A percentile compares a stretch with the other conserved stretches of the same genome.
These are phyloP conservation scores for Varanus salvator DNA, from an alignment of 2,113 vertebrate genomes.

Conservation along the genomic window DNA sequence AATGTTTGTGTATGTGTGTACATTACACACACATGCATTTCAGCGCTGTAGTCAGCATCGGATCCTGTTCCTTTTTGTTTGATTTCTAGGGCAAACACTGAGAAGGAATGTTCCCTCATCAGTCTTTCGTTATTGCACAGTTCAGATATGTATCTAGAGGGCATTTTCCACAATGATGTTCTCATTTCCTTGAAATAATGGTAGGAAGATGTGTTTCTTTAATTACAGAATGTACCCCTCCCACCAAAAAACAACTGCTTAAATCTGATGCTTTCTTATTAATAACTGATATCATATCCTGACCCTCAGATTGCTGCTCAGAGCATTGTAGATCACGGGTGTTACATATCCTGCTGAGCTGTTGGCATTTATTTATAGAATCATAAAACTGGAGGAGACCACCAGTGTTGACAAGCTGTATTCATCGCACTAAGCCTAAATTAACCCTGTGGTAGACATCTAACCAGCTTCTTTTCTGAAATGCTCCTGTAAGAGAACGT, in stretches of 20 bases:
- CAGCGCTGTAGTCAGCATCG: background rate
- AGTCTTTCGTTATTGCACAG: background rate
- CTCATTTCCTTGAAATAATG: slow-evolving; percentile 40
- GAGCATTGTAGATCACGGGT: slow-evolving; percentile 29
- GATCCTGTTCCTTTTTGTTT: slow-evolving; percentile 48
- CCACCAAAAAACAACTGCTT: slow-evolving; percentile 9
- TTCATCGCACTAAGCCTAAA: background rate
- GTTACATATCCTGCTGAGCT: slow-evolving; percentile 17
- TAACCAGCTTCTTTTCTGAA: background rate
- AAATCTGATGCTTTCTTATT: slow-evolving; percentile 6
- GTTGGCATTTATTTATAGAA: slow-evolving; percentile 11
- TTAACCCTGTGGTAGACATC: background rate
- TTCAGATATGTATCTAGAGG: slow-evolving; percentile 36
- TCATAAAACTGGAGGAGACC: background rate
- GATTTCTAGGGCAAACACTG: slow-evolving; percentile 28
- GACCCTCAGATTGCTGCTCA: slow-evolving; percentile 13
- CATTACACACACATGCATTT: slow-evolving; percentile 27
- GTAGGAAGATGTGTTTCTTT: slow-evolving; percentile 31
- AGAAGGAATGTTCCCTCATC: slow-evolving; percentile 17
- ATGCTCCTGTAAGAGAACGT: background rate
- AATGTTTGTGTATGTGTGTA: slow-evolving; percentile 23
- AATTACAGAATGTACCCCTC: slow-evolving; percentile 46
- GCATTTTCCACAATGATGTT: slow-evolving; percentile 45
- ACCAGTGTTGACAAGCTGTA: background rate
- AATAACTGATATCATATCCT: too few species aligned